These are phyloP conservation scores for Drosophila fulvimacula DNA, from an alignment of 2,888 invertebrate species.

Conservation along the genomic window DNA sequence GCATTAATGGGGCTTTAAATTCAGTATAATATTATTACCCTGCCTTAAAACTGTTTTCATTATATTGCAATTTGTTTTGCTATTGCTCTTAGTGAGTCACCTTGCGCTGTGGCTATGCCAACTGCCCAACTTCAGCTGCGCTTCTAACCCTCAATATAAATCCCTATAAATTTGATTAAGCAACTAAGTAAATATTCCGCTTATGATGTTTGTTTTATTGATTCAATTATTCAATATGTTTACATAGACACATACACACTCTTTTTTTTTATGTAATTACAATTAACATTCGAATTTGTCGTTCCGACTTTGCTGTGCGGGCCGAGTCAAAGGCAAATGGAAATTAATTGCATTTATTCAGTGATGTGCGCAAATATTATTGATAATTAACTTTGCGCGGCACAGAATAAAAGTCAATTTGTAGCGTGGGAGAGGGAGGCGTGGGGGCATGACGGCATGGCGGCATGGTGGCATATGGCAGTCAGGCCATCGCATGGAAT, in stretches of 20 bases:
- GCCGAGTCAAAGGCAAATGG: constrained; percentile 26
- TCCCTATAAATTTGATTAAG: not conserved
- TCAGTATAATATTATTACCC: too few relatives aligned
- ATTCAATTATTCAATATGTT: constrained; percentile 2
- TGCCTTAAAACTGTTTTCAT: not conserved
- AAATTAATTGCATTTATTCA: constrained; percentile 56
- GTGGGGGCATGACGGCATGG: too few relatives aligned
- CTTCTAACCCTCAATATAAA: not conserved
- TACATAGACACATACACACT: not conserved
- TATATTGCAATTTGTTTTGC: not conserved
- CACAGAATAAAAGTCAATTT: constrained; percentile 31
- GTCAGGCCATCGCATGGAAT: constrained; percentile 30
- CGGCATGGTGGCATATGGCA: too few relatives aligned
- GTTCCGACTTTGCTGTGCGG: not conserved
- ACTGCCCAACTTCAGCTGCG: not conserved
- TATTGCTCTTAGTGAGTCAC: not conserved
- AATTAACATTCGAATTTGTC: constrained; percentile 1
- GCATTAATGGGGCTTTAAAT: too few relatives aligned
- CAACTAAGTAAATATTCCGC: not conserved
- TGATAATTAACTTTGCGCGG: constrained; percentile 59
- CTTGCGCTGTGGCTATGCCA: too few relatives aligned
- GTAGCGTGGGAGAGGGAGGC: not conserved
- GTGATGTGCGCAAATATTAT: constrained; percentile 47
- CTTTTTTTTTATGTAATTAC: constrained; percentile 2
- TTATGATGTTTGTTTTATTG: constrained; percentile 1